A percentile compares a stretch with the other conserved stretches of the same genome.
Conservation (phyloP, 1,140 invertebrate genomes). For the Diploscapter pachys region DNA sequence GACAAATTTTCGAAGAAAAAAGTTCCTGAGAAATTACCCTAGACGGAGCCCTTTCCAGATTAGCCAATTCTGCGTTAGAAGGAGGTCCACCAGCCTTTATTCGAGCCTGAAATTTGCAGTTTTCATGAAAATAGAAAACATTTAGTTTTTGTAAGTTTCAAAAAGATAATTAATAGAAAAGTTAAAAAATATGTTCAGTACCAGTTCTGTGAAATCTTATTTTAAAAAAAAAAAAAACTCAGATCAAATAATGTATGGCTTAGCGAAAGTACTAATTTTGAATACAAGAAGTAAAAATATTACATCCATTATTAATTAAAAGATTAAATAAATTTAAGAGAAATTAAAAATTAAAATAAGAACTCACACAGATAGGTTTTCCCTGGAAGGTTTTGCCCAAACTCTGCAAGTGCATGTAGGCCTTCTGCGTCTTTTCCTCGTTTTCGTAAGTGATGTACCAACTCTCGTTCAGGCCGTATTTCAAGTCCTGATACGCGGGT, state of each 20-base stretch:
- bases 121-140: neutral
- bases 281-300: no score
- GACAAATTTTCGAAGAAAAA: no score
- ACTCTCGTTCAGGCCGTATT: slow-evolving; percentile 83
- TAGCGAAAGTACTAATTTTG: no score
- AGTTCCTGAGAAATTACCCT: neutral
- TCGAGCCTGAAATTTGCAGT: slow-evolving; percentile 40
- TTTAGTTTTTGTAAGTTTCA: no score
- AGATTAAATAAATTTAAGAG: slow-evolving; percentile 15
- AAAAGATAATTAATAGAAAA: neutral
- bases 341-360: neutral
- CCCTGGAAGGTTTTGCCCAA: slow-evolving; percentile 69
- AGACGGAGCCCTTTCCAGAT: slow-evolving; percentile 21
- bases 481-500: slow-evolving; percentile 79
- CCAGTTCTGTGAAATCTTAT: neutral
- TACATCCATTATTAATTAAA: neutral
- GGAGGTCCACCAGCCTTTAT: slow-evolving; percentile 51
- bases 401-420: slow-evolving; percentile 80
- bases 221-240: slow-evolving; percentile 13
- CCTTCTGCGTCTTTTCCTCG: slow-evolving; percentile 84
- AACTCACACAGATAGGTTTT: slow-evolving; percentile 53
- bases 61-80: slow-evolving; percentile 19
- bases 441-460: slow-evolving; percentile 91
- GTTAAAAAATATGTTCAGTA: neutral
- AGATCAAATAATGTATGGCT: neutral